These are phyloP conservation scores for Taeniopygia guttata DNA, from an alignment of 2,797 vertebrate species.

Conservation along the genomic window DNA sequence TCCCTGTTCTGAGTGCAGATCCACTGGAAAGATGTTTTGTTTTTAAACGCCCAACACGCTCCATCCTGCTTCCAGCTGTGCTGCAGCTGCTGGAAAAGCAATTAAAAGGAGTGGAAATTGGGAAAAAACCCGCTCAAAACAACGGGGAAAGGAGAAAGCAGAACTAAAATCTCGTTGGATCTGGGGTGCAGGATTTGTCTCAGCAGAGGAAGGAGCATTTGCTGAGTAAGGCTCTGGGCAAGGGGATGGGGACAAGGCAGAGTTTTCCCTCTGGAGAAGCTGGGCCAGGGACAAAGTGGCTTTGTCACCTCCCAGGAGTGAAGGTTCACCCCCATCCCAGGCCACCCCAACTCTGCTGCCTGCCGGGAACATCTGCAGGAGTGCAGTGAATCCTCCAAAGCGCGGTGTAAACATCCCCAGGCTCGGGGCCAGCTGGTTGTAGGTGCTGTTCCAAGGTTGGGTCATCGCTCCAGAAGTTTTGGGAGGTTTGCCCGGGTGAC, in stretches of 20 bases:
- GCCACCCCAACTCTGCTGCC: background rate
- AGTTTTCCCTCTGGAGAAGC: background rate
- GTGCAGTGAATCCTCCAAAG: fast-evolving
- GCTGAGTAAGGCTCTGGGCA: background rate
- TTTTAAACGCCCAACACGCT: background rate
- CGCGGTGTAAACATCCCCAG: fast-evolving
- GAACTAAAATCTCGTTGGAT: fast-evolving
- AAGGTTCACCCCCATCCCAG: fast-evolving
- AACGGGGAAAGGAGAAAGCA: background rate
- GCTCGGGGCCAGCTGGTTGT: background rate
- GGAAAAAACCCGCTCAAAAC: fast-evolving
- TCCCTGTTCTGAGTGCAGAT: background rate
- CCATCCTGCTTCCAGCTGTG: background rate
- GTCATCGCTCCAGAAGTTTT: background rate
- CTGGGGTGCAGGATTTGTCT: background rate
- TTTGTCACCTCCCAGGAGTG: fast-evolving
- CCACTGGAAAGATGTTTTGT: background rate
- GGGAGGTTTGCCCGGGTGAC: background rate
- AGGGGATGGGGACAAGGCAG: background rate
- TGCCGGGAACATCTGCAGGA: fast-evolving
- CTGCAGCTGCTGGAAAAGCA: slow-evolving; percentile 16
- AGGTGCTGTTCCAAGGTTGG: background rate
- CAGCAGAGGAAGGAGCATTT: background rate
- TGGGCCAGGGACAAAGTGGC: background rate
- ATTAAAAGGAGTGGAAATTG: background rate